A percentile compares a stretch with the other conserved stretches of the same genome.
Conservation (phyloP, 2,888 invertebrate species). For the Epinotia ramella region DNA sequence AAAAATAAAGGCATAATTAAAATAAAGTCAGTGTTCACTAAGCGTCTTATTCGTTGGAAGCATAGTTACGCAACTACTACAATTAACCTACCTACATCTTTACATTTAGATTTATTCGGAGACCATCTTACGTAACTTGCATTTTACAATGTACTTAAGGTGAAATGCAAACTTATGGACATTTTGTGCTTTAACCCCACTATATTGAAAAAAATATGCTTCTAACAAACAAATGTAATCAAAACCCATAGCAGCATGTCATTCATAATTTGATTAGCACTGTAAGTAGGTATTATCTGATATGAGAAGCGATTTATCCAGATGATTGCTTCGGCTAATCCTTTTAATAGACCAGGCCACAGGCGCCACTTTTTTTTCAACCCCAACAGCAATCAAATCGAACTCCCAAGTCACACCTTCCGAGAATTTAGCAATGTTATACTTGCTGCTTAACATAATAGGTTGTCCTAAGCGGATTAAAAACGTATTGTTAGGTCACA, state of each 20-base stretch:
- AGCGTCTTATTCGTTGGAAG: too few species aligned
- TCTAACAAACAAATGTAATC: not conserved
- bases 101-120: too few species aligned
- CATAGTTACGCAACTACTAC: too few species aligned
- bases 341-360: not conserved
- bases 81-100: too few species aligned
- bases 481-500: conserved; percentile 1
- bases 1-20: not conserved
- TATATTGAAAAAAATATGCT: not conserved
- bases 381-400: not conserved
- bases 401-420: conserved; percentile 16
- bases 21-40: not conserved
- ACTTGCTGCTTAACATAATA: conserved; percentile 1
- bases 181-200: not conserved
- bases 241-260: not conserved
- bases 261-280: not conserved
- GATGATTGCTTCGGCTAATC: conserved; percentile 12
- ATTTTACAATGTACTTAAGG: too few species aligned
- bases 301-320: not conserved
- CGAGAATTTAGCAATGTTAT: conserved; percentile 1
- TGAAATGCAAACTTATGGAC: too few species aligned
- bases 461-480: conserved; percentile 1
- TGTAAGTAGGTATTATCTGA: not conserved
- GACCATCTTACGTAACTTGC: too few species aligned
- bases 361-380: conserved; percentile 27